Conservation (phyloP, 2,797 vertebrate species). For the Eidolon dupreanum region DNA sequence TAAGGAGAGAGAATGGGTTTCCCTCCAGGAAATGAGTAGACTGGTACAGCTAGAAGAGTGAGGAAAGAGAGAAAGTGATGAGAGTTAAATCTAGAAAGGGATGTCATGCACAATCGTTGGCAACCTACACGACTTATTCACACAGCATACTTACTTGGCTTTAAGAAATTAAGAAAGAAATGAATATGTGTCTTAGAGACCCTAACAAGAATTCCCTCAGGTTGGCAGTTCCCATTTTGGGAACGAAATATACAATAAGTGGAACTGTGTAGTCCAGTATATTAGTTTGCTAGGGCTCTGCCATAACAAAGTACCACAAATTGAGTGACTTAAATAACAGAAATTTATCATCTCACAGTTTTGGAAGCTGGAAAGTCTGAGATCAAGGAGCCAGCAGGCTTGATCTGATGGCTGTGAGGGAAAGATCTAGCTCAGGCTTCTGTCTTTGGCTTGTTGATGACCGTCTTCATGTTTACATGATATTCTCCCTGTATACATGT, state of each 20-base stretch:
- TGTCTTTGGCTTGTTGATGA: not conserved
- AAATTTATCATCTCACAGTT: not conserved
- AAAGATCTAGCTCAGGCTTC: not conserved
- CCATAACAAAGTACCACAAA: not conserved
- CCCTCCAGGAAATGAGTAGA: not conserved
- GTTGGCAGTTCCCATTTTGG: not conserved
- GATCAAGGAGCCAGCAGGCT: not conserved
- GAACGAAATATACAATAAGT: not conserved
- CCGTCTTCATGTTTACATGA: not conserved
- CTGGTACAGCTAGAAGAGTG: not conserved
- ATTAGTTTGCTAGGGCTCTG: not conserved
- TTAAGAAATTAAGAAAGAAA: not conserved
- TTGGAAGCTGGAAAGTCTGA: not conserved
- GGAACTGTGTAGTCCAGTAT: not conserved
- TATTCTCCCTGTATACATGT: not conserved
- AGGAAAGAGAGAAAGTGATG: not conserved
- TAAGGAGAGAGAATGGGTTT: not conserved
- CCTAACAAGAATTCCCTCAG: not conserved
- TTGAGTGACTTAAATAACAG: not conserved
- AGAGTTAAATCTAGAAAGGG: not conserved
- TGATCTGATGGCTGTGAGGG: not conserved
- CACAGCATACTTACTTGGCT: not conserved
- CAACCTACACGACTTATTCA: not conserved
- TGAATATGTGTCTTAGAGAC: not conserved
- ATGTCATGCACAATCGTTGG: not conserved